Evolutionary conservation across 2,888 invertebrate species (phyloP).

Genomic region (Drosophila dives): DNA sequence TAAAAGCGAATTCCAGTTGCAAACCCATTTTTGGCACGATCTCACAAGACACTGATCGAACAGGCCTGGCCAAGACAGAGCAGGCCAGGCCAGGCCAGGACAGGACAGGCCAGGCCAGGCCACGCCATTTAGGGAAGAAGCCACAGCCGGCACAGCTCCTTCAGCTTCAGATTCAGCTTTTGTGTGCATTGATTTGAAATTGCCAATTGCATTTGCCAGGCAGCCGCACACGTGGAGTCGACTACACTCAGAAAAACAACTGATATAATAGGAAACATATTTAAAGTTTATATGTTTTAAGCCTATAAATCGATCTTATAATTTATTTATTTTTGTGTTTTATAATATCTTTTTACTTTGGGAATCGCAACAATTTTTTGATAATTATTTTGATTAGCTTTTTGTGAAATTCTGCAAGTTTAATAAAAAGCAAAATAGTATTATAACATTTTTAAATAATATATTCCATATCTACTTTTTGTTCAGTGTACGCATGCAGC

Average conservation of each 20-base stretch:
- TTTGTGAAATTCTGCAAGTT: not conserved
- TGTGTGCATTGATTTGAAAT: constrained; percentile 70
- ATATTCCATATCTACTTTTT: not conserved
- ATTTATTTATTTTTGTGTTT: too few relatives aligned
- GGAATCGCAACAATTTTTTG: not conserved
- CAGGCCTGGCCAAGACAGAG: constrained; percentile 33
- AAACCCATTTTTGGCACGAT: constrained; percentile 81
- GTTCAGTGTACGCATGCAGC: constrained; percentile 50
- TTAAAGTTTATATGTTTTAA: too few relatives aligned
- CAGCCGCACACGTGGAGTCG: constrained; percentile 72
- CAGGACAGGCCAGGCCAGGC: constrained; percentile 35
- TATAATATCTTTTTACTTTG: too few relatives aligned
- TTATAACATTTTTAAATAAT: not conserved
- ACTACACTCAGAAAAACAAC: constrained; percentile 2
- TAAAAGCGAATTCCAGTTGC: constrained; percentile 81
- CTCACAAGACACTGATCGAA: constrained; percentile 49
- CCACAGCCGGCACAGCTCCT: constrained; percentile 36
- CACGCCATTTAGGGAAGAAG: constrained; percentile 74
- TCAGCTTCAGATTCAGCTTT: constrained; percentile 18
- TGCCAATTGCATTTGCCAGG: constrained; percentile 43
- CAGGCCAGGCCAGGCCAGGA: constrained; percentile 52
- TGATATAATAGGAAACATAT: too few relatives aligned
- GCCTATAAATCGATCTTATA: too few relatives aligned
- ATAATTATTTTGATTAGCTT: not conserved
- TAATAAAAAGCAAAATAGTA: not conserved